Evolutionary conservation across 2,113 vertebrate species (phyloP).

Genomic region (Oryzias javanicus): DNA sequence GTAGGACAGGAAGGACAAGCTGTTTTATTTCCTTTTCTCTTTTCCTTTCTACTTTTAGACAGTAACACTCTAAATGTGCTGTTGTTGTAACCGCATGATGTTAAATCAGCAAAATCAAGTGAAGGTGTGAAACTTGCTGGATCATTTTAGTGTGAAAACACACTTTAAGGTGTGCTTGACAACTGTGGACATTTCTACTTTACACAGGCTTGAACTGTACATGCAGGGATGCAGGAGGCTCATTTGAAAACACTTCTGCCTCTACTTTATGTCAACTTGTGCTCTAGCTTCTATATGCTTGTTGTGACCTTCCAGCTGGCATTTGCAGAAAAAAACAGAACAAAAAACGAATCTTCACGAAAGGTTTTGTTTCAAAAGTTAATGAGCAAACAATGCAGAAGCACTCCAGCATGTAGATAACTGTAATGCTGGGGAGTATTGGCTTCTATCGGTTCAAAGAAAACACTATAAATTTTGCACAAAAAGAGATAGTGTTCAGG

Average conservation of each 20-base stretch:
- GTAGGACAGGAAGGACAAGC: too few relatives aligned
- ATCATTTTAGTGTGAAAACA: too few relatives aligned
- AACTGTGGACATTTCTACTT: neutral
- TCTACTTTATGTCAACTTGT: conserved; percentile 27
- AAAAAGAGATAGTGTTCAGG: conserved; percentile 9
- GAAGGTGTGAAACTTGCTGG: too few relatives aligned
- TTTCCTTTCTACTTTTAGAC: too few relatives aligned
- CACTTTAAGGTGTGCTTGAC: neutral
- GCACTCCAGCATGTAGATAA: conserved; percentile 39
- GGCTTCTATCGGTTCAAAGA: conserved; percentile 5
- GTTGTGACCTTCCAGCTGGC: conserved; percentile 50
- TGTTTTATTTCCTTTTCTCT: too few relatives aligned
- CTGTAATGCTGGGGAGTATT: conserved; percentile 26
- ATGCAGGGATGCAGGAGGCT: neutral
- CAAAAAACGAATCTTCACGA: conserved; percentile 43
- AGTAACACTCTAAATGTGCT: too few relatives aligned
- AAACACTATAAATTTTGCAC: conserved; percentile 22
- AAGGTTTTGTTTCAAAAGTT: conserved; percentile 52
- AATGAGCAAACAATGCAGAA: conserved; percentile 59
- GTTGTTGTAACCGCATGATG: too few relatives aligned
- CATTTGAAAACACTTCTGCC: conserved; percentile 24
- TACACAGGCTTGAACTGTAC: neutral
- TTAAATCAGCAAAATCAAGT: too few relatives aligned
- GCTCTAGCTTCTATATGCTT: conserved; percentile 11
- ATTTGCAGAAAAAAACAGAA: conserved; percentile 31